phyloP scores from a whole-genome alignment of 1,140 invertebrate species.

The Nephotettix cincticeps region DNA sequence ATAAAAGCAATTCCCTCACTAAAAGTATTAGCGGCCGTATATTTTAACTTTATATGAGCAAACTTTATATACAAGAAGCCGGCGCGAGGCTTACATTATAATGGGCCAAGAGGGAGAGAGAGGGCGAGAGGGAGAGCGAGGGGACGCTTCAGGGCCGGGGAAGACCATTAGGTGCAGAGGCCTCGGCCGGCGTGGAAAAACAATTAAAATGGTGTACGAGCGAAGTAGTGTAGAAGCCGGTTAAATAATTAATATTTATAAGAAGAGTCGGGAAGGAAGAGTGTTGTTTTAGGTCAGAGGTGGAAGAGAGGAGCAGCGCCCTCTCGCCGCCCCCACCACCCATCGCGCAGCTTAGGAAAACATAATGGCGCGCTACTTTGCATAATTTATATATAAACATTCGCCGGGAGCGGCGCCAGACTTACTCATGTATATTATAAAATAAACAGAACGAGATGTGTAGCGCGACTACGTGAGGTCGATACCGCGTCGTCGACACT shows the following conservation, averaged over 20 bases:
- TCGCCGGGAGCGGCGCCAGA: constrained; percentile 17
- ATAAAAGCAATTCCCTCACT: constrained; percentile 17
- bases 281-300: constrained; percentile 27
- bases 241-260: constrained; percentile 28
- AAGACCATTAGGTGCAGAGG: constrained; percentile 17
- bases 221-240: constrained; percentile 7
- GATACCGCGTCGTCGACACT: background rate
- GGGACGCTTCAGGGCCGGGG: background rate
- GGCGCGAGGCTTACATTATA: constrained; percentile 17
- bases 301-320: background rate
- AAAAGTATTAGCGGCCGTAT: constrained; percentile 10
- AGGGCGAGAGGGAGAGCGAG: background rate
- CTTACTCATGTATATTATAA: constrained; percentile 29
- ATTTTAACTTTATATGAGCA: constrained; percentile 18
- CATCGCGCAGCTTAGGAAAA: constrained; percentile 13
- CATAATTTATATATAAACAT: constrained; percentile 30
- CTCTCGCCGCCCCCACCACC: background rate
- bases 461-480: constrained; percentile 20
- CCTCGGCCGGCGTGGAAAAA: background rate
- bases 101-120: background rate
- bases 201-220: constrained; percentile 20
- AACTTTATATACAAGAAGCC: constrained; percentile 12
- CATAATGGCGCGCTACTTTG: constrained; percentile 25
- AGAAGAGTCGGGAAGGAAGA: background rate
- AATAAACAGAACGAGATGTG: constrained; percentile 22